Percentiles rank a stretch among this genome's conserved stretches.
Conservation (phyloP, 2,797 vertebrate genomes). For the Champsocephalus gunnari region DNA sequence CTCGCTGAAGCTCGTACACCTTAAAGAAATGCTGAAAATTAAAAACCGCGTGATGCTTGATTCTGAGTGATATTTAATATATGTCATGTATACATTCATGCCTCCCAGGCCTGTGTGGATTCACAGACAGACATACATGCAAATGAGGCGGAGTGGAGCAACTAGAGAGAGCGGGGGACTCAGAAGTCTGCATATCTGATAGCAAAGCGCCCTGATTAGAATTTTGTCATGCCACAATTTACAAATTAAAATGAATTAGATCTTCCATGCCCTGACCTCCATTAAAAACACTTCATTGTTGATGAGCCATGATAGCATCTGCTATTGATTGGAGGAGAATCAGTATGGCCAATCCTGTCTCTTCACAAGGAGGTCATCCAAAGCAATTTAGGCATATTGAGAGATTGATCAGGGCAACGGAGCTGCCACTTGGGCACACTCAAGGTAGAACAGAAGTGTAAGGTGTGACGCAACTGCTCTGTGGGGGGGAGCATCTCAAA, state of each 20-base stretch:
- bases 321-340: slow-evolving; percentile 80
- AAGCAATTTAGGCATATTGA: slow-evolving; percentile 79
- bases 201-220: slow-evolving; percentile 73
- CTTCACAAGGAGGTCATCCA: slow-evolving; percentile 71
- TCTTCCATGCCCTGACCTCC: slow-evolving; percentile 80
- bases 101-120: slow-evolving; percentile 54
- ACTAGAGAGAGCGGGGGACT: slow-evolving; percentile 31
- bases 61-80: slow-evolving; percentile 69
- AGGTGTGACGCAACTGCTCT: slow-evolving; percentile 69
- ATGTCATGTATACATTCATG: slow-evolving; percentile 73
- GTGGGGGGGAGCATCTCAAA: slow-evolving; percentile 65
- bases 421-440: slow-evolving; percentile 70
- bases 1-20: slow-evolving; percentile 32
- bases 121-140: slow-evolving; percentile 60
- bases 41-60: slow-evolving; percentile 29
- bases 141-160: slow-evolving; percentile 59
- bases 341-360: slow-evolving; percentile 64
- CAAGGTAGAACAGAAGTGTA: slow-evolving; percentile 51
- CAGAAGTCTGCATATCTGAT: slow-evolving; percentile 72
- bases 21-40: slow-evolving; percentile 28
- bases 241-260: slow-evolving; percentile 82
- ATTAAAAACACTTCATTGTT: slow-evolving; percentile 82
- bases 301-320: slow-evolving; percentile 81
- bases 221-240: slow-evolving; percentile 78
- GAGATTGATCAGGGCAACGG: slow-evolving; percentile 76